Evolutionary conservation across 2,888 invertebrate genomes (phyloP), one percentile per base, ranked within the genome.

Genomic region (Oxyteleia sp.): DNA sequence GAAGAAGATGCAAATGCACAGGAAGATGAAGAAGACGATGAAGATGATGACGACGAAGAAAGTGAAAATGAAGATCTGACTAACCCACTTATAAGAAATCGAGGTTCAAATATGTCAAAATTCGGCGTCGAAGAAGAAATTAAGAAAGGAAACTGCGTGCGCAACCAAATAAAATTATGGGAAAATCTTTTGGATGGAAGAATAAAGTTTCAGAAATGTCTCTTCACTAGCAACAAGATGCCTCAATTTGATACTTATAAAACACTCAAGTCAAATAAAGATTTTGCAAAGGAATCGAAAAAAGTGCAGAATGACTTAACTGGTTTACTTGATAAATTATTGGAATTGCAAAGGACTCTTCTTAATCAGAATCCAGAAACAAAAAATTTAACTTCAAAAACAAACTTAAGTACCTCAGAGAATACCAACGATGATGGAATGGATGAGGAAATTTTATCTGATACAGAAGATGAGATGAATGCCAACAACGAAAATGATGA

Each of bases 151-250:
- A 93, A 94, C 11, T 95, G 95, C 89, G 96, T 97, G 0, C 94
- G 95, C 89, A 96, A 95, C 88, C 97, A 97, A 90, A 91, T 97
- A 26, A 94, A 95, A 41, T 90, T 98, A 0, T 99, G 98, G 98
- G 98, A 99, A 92, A 96, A 95, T 69, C 92, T 99, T 3, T 92
- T 99, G 20, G 98, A 99, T 93, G 95, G 96, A 91, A 95, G 99
- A 85, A 98, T 99, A 87, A 96, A 97, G 90, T 93, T 98, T 20
- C 98, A 99, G 92, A 97, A 98, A 92, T 95, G 96, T 88, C 92
- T 98, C 63, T 94, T 95, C 47, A 95, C 95, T 11, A 95, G 96
- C 0, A 98, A 98, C 93, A 96, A 96, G 91, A 94, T 98, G 93
- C 98, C 98, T 0, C 95, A 96, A 87, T 91, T 93, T 16, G 94